phyloP scores from a whole-genome alignment of 92 coral and sea anemone species.

The Palythoa grandis region DNA sequence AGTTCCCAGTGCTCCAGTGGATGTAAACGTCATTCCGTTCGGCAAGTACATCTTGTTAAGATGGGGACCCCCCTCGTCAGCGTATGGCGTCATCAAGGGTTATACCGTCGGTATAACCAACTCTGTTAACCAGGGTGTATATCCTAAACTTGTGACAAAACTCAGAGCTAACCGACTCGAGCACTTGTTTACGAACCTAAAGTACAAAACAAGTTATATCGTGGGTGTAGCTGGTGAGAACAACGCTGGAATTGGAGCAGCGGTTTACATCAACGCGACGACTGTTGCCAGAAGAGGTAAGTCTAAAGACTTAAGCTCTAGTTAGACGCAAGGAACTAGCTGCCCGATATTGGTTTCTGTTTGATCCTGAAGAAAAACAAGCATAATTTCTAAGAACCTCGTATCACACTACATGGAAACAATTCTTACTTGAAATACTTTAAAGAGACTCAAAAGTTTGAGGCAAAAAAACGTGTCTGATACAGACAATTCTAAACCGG shows the following conservation, averaged over 20 bases:
- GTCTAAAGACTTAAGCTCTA: background rate
- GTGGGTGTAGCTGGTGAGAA: constrained; percentile 72
- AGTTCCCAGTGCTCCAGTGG: constrained; percentile 25
- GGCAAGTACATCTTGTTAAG: constrained; percentile 10
- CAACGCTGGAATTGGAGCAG: constrained; percentile 60
- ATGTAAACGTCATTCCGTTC: constrained; percentile 9
- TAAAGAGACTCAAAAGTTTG: too few relatives aligned
- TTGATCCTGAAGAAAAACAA: too few relatives aligned
- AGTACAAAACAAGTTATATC: constrained; percentile 53
- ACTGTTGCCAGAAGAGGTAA: background rate
- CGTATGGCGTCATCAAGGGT: constrained; percentile 71
- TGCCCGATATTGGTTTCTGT: too few relatives aligned
- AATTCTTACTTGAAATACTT: too few relatives aligned
- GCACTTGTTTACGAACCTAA: constrained; percentile 54
- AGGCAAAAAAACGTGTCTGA: too few relatives aligned
- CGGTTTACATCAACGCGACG: background rate
- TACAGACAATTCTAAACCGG: too few relatives aligned
- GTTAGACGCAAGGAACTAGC: too few relatives aligned
- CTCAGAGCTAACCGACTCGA: background rate
- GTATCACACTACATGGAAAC: too few relatives aligned
- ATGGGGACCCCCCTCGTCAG: constrained; percentile 23
- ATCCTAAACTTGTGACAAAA: background rate
- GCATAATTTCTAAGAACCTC: too few relatives aligned
- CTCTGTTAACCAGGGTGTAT: background rate
- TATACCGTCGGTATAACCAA: constrained; percentile 59